Percentiles rank a stretch among this genome's conserved stretches.
phyloP scores from a whole-genome alignment of 1,140 invertebrate genomes.

The Potamilus streckersoni region DNA sequence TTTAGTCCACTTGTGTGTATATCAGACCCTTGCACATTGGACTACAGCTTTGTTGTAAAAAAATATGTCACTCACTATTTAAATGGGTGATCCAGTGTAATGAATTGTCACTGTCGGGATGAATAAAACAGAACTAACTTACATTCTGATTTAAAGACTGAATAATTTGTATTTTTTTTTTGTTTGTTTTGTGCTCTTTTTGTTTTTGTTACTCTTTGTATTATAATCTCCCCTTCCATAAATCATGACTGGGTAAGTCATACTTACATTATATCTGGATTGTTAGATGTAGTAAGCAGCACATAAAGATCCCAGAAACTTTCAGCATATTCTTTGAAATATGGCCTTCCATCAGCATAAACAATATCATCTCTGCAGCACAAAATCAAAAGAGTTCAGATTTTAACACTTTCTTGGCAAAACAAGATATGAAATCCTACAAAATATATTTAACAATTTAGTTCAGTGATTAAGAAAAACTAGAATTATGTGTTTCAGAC shows the following conservation, averaged over 20 bases:
- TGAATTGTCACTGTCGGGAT: neutral
- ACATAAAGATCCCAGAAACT: slow-evolving; percentile 31
- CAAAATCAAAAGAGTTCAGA: no score
- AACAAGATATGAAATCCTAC: no score
- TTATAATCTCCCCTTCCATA: neutral
- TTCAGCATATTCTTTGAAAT: slow-evolving; percentile 20
- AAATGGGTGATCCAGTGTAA: neutral
- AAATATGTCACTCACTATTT: neutral
- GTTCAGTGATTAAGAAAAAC: no score
- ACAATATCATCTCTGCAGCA: slow-evolving; percentile 18
- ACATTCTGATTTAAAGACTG: neutral
- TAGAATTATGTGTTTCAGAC: no score
- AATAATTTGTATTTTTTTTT: neutral
- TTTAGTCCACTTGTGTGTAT: no score
- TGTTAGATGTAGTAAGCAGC: slow-evolving; percentile 23
- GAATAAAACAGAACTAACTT: no score
- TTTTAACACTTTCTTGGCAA: no score
- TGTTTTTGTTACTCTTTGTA: neutral
- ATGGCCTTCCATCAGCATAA: slow-evolving; percentile 15
- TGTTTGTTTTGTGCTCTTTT: no score
- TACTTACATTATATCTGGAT: slow-evolving; percentile 30
- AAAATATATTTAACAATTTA: no score
- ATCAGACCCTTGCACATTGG: no score
- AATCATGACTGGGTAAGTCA: neutral
- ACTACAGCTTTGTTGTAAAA: no score